A percentile compares a stretch with the other conserved stretches of the same genome.
These are phyloP conservation scores for Ptilodon capucinus DNA, from an alignment of 2,888 invertebrate genomes.

Conservation along the genomic window DNA sequence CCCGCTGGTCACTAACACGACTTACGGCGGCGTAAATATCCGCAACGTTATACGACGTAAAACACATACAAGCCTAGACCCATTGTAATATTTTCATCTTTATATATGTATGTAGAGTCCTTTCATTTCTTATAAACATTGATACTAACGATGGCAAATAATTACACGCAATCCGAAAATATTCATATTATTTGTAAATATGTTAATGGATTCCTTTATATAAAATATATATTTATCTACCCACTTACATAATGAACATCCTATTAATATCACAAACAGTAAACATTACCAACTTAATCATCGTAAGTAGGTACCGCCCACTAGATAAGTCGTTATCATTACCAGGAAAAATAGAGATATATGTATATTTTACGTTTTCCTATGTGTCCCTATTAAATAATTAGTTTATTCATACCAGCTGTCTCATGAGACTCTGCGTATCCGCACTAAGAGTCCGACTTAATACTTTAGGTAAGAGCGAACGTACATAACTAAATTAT, in stretches of 20 bases:
- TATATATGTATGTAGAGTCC: background rate
- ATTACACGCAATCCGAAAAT: too few species aligned
- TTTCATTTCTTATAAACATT: too few species aligned
- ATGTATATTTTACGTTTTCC: background rate
- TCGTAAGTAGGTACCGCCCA: background rate
- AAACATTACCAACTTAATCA: background rate
- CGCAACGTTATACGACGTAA: constrained; percentile 11
- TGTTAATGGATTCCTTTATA: too few species aligned
- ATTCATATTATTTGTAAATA: too few species aligned
- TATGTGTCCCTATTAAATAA: background rate
- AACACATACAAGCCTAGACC: constrained; percentile 14
- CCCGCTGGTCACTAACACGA: constrained; percentile 13
- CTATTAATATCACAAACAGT: background rate
- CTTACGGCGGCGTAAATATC: constrained; percentile 16
- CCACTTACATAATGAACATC: too few species aligned
- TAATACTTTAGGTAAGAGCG: too few species aligned
- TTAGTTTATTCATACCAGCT: too few species aligned
- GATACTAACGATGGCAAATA: too few species aligned
- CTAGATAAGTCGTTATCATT: background rate
- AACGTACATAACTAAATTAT: too few species aligned
- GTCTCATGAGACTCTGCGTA: too few species aligned
- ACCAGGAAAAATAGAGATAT: background rate
- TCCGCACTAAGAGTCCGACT: too few species aligned
- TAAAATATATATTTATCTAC: too few species aligned
- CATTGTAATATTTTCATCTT: background rate